phyloP scores from a whole-genome alignment of 2,113 vertebrate species.

The Clarias batrachus region DNA sequence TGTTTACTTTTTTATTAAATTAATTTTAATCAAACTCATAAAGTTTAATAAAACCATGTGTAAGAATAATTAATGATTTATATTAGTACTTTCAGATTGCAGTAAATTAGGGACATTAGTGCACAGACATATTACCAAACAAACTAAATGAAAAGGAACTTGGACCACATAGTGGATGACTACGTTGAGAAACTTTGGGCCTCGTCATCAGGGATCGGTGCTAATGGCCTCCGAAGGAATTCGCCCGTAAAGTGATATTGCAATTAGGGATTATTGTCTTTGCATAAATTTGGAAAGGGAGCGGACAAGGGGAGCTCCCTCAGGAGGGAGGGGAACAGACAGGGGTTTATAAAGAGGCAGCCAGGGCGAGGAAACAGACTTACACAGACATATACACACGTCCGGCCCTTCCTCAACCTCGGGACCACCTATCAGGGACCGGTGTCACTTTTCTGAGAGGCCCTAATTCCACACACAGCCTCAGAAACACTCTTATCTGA shows the following conservation, averaged over 20 bases:
- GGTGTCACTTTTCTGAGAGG: slow-evolving; percentile 41
- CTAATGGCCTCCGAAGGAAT: slow-evolving; percentile 75
- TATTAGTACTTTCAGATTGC: neutral
- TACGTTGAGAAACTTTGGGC: slow-evolving; percentile 14
- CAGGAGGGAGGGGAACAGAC: slow-evolving; percentile 63
- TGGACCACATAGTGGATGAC: slow-evolving; percentile 7
- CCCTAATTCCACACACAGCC: slow-evolving; percentile 20
- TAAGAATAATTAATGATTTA: neutral
- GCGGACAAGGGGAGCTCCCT: slow-evolving; percentile 55
- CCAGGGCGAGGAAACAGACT: slow-evolving; percentile 53
- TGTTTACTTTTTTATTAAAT: neutral
- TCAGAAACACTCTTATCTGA: slow-evolving; percentile 3
- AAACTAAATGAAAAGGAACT: neutral
- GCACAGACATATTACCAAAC: neutral
- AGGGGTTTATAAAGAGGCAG: slow-evolving; percentile 68
- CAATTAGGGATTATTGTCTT: slow-evolving; percentile 79
- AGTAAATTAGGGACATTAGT: neutral
- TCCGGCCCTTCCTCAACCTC: slow-evolving; percentile 29
- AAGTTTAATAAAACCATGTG: too few species aligned
- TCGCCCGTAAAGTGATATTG: slow-evolving; percentile 71
- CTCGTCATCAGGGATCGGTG: slow-evolving; percentile 72
- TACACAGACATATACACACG: slow-evolving; percentile 7
- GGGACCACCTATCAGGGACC: slow-evolving; percentile 37
- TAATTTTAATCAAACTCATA: too few species aligned
- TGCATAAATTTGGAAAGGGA: slow-evolving; percentile 71